Evolutionary conservation across 2,113 vertebrate genomes (phyloP), one percentile per base, ranked within the genome.

Genomic region (Neolamprologus devosi): DNA sequence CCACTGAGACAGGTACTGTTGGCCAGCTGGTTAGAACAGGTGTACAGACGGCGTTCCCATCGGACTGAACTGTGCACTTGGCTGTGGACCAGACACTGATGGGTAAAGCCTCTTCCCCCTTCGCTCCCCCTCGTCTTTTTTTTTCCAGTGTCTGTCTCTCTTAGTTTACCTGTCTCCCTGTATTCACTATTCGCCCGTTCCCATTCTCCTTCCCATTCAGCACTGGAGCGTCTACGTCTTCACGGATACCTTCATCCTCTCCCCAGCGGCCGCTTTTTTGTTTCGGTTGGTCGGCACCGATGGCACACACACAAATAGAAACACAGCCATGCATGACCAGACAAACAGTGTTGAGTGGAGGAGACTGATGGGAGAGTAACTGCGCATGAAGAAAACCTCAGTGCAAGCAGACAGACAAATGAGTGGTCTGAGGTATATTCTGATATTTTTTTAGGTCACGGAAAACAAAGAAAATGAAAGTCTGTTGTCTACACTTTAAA

Each of bases 1-100:
- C 84, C 49, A 63, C 82, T 96, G 97, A 97, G 96, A 97, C 94
- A 96, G 97, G 97, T 97, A 97, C 95, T 90, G 95, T 93, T 28
- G 91, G 94, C 97, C 98, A 99, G 98, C 98, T 99, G 98, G 97
- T 96, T 94, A 47, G 96, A 98, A 98, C 98, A 99, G 98, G 97
- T 98, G 98, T 97, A 97, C 96, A 84, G 97, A 85, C 91, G 35
- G 93, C 93, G 97, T 96, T 97, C 97, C 97, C 96, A 96, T 97
- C 96, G 96, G 97, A 97, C 81, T 95, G 96, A 96, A 97, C 97
- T 96, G 95, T 92, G 88, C 96, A 90, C 97, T 98, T 98, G 98
- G 98, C 98, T 97, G 91, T 82, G 86, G 91, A 97, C 97, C 98
- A 98, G 93, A 88, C 83, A 96, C 73, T 91, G 91, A 89, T 73